A percentile compares a stretch with the other conserved stretches of the same genome.
These are phyloP conservation scores for Ptychadena robeensis DNA, from an alignment of 2,797 vertebrate genomes.

Conservation along the genomic window DNA sequence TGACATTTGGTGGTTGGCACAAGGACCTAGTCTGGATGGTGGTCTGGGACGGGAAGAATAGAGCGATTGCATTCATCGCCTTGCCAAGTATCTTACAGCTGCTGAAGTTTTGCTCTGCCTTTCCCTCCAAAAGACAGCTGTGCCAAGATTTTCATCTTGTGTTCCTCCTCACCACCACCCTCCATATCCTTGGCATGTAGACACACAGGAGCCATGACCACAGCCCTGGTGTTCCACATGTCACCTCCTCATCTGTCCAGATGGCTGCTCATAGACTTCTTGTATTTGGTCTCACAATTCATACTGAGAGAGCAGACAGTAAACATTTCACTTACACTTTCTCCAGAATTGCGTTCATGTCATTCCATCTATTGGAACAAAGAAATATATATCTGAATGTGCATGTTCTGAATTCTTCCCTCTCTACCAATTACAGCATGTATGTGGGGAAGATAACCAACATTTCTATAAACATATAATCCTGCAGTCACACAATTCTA, in stretches of 20 bases:
- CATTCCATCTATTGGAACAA: not conserved
- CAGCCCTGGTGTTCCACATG: constrained; percentile 37
- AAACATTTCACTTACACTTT: constrained; percentile 41
- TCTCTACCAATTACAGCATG: constrained; percentile 8
- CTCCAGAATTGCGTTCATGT: constrained; percentile 20
- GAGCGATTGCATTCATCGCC: constrained; percentile 16
- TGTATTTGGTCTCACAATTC: constrained; percentile 26
- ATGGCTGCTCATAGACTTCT: constrained; percentile 27
- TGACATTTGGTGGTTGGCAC: constrained; percentile 38
- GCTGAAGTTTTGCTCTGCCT: constrained; percentile 40
- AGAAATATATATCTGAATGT: not conserved
- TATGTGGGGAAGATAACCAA: constrained; percentile 1
- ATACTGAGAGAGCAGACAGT: constrained; percentile 25
- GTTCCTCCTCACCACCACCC: constrained; percentile 39
- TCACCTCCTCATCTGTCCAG: constrained; percentile 51
- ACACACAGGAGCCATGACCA: constrained; percentile 53
- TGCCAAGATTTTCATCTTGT: constrained; percentile 41
- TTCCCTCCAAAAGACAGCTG: constrained; percentile 53
- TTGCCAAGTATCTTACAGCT: constrained; percentile 52
- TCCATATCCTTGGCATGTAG: constrained; percentile 45
- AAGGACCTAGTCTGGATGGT: constrained; percentile 15
- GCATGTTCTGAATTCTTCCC: constrained; percentile 3
- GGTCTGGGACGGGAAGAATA: constrained; percentile 12
- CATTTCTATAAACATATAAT: not conserved
- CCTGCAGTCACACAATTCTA: constrained; percentile 6